Evolutionary conservation across 1,140 invertebrate species (phyloP).

Genomic region (Drosophila hydei): DNA sequence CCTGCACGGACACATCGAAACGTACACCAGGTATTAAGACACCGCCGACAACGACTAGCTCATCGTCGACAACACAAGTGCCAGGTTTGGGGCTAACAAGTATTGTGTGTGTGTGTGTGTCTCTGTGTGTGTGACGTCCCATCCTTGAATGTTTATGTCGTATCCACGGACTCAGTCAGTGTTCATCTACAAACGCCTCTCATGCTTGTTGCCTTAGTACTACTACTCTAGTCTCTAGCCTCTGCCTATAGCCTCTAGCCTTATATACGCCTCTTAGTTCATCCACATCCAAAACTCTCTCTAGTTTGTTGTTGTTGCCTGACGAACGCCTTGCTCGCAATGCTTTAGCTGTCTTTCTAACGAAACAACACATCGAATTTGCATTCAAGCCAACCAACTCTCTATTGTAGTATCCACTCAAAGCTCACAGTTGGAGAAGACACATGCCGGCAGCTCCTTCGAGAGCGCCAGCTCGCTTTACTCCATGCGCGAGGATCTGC

Average conservation of each 20-base stretch:
- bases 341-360: constrained; percentile 66
- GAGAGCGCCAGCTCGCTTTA: constrained; percentile 92
- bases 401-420: constrained; percentile 77
- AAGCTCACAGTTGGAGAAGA: constrained; percentile 85
- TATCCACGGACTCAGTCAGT: constrained; percentile 29
- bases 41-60: constrained; percentile 82
- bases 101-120: constrained; percentile 36
- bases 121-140: constrained; percentile 14
- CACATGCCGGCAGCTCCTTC: constrained; percentile 90
- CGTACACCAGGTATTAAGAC: constrained; percentile 86
- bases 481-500: constrained; percentile 88
- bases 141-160: constrained; percentile 35
- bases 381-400: background rate
- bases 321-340: constrained; percentile 70
- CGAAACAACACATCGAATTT: background rate
- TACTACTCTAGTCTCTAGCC: background rate
- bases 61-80: constrained; percentile 84
- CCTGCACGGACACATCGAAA: constrained; percentile 90
- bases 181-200: no score
- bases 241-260: constrained; percentile 4
- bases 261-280: constrained; percentile 27
- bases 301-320: constrained; percentile 77
- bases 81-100: constrained; percentile 79
- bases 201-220: constrained; percentile 25
- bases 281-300: constrained; percentile 30